phyloP scores from a whole-genome alignment of 2,888 invertebrate genomes.

The Minunthozetes semirufus region DNA sequence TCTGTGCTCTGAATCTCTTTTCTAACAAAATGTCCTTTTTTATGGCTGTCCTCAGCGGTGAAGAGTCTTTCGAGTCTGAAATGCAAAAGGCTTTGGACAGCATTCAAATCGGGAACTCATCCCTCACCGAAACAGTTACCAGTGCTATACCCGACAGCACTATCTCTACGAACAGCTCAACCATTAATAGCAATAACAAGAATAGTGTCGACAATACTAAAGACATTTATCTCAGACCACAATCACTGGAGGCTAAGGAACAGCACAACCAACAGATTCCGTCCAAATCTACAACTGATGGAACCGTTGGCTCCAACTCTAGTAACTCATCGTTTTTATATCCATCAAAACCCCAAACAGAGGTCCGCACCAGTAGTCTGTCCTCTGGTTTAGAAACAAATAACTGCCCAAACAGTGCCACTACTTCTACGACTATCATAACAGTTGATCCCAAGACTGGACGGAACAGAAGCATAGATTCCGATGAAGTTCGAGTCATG shows the following conservation, averaged over 20 bases:
- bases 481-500: conserved; percentile 87
- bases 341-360: not conserved
- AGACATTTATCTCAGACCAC: not conserved
- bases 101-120: conserved; percentile 11
- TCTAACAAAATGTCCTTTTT: not conserved
- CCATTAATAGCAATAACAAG: not conserved
- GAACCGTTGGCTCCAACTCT: not conserved
- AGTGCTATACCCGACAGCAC: not conserved
- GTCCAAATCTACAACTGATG: not conserved
- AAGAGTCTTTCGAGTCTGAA: conserved; percentile 35
- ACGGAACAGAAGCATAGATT: conserved; percentile 58
- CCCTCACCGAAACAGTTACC: not conserved
- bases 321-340: too few species aligned
- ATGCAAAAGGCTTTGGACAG: conserved; percentile 36
- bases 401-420: not conserved
- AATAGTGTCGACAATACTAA: not conserved
- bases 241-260: not conserved
- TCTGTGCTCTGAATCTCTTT: not conserved
- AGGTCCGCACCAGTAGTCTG: not conserved
- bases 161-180: not conserved
- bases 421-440: too few species aligned
- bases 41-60: not conserved
- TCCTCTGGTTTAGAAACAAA: not conserved
- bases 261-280: not conserved
- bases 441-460: not conserved